These are phyloP conservation scores for Stegophylla sp. DNA, from an alignment of 2,888 invertebrate species.

Conservation along the genomic window DNA sequence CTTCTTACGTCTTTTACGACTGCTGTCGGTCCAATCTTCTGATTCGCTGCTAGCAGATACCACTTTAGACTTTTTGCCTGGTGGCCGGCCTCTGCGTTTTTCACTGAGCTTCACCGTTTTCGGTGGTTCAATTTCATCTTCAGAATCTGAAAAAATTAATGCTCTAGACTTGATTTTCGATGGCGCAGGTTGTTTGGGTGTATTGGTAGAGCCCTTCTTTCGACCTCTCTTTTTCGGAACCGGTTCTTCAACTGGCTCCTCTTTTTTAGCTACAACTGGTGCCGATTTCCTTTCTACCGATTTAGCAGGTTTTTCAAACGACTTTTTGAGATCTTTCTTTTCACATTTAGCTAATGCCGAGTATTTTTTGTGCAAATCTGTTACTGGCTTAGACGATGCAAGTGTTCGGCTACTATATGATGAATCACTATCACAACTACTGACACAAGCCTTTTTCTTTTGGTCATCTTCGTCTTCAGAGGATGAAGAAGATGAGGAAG, in stretches of 20 bases:
- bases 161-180: conserved; percentile 51
- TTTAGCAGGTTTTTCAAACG: conserved; percentile 32
- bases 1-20: conserved; percentile 32
- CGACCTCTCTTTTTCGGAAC: conserved; percentile 50
- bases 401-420: conserved; percentile 49
- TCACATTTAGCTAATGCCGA: conserved; percentile 39
- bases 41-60: conserved; percentile 51
- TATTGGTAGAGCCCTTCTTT: conserved; percentile 50
- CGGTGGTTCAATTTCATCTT: conserved; percentile 53
- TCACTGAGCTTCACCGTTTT: conserved; percentile 49
- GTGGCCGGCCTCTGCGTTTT: conserved; percentile 52
- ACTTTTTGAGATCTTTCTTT: conserved; percentile 48
- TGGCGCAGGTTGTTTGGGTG: conserved; percentile 35
- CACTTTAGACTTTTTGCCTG: conserved; percentile 40
- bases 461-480: conserved; percentile 50
- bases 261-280: not conserved
- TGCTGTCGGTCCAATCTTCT: conserved; percentile 50
- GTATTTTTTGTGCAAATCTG: conserved; percentile 52
- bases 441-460: conserved; percentile 41
- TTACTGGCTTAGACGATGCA: conserved; percentile 37
- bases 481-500: conserved; percentile 42
- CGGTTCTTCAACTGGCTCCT: conserved; percentile 33
- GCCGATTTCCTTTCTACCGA: not conserved
- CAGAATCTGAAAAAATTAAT: conserved; percentile 39
- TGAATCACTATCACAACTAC: conserved; percentile 53